Percentiles rank a stretch among this genome's conserved stretches.
phyloP scores from a whole-genome alignment of 2,888 invertebrate species.

The Orchestes rusci region DNA sequence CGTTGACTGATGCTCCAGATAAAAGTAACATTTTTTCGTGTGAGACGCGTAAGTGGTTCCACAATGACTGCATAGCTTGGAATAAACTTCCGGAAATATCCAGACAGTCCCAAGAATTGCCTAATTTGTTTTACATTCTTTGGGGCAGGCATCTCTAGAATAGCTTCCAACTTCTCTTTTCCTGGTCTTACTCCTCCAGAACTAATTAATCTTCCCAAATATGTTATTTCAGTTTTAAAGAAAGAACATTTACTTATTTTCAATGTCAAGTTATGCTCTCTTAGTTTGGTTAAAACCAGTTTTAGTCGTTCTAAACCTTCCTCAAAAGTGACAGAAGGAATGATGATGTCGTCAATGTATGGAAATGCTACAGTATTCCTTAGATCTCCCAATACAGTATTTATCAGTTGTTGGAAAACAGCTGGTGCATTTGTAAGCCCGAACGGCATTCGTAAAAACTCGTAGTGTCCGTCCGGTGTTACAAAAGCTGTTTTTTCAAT shows the following conservation, averaged over 20 bases:
- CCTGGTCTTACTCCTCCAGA: too few species aligned
- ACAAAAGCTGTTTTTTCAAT: constrained; percentile 16
- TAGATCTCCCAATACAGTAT: too few species aligned
- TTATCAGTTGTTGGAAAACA: too few species aligned
- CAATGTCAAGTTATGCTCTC: constrained; percentile 24
- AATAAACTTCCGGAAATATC: constrained; percentile 26
- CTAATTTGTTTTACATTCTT: constrained; percentile 24
- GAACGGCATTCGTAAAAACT: too few species aligned
- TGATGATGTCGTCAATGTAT: constrained; percentile 25
- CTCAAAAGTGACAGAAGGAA: constrained; percentile 14
- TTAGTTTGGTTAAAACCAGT: too few species aligned
- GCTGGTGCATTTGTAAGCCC: too few species aligned
- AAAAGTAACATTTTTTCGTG: too few species aligned
- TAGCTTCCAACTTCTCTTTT: constrained; percentile 21
- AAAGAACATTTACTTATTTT: constrained; percentile 26
- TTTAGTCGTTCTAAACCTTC: constrained; percentile 19
- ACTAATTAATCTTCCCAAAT: constrained; percentile 26
- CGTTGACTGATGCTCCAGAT: constrained; percentile 17
- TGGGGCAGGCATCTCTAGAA: constrained; percentile 21
- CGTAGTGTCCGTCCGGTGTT: too few species aligned
- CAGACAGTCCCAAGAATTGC: constrained; percentile 26
- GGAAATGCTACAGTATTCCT: constrained; percentile 15
- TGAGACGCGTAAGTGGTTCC: too few species aligned
- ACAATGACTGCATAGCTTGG: constrained; percentile 20
- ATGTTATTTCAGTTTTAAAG: constrained; percentile 21